phyloP scores from a whole-genome alignment of 2,888 invertebrate genomes.

The Cerastis rubricosa region DNA sequence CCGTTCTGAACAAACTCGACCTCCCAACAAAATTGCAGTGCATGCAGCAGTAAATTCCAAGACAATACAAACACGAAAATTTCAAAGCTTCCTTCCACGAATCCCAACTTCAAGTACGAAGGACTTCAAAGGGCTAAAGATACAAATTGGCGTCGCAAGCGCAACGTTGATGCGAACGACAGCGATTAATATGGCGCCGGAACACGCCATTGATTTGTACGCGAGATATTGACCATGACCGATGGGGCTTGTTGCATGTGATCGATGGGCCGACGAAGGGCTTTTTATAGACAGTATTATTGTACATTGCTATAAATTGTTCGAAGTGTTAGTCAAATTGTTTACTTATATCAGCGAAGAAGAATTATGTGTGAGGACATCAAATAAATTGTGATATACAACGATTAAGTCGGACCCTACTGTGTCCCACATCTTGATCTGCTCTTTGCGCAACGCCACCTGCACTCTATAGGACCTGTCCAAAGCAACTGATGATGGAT shows the following conservation, averaged over 20 bases:
- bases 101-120: constrained; percentile 64
- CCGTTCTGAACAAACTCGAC: background rate
- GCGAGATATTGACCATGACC: constrained; percentile 78
- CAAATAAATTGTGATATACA: background rate
- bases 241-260: constrained; percentile 74
- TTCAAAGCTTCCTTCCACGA: constrained; percentile 70
- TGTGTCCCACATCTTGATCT: background rate
- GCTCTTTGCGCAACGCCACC: background rate
- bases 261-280: constrained; percentile 58
- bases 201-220: constrained; percentile 65
- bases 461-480: background rate
- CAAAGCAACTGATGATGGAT: background rate
- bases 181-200: constrained; percentile 83
- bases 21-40: constrained; percentile 30
- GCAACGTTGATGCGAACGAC: constrained; percentile 76
- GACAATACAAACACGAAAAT: constrained; percentile 68
- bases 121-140: constrained; percentile 82
- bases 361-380: background rate
- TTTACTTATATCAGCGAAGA: background rate
- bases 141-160: constrained; percentile 78
- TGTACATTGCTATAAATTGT: constrained; percentile 18
- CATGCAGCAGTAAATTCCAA: constrained; percentile 23
- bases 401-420: background rate
- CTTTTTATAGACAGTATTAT: constrained; percentile 39
- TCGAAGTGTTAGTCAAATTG: background rate